Percentiles rank a stretch among this genome's conserved stretches.
Conservation (phyloP, 2,797 vertebrate genomes). For the Fratercula arctica region DNA sequence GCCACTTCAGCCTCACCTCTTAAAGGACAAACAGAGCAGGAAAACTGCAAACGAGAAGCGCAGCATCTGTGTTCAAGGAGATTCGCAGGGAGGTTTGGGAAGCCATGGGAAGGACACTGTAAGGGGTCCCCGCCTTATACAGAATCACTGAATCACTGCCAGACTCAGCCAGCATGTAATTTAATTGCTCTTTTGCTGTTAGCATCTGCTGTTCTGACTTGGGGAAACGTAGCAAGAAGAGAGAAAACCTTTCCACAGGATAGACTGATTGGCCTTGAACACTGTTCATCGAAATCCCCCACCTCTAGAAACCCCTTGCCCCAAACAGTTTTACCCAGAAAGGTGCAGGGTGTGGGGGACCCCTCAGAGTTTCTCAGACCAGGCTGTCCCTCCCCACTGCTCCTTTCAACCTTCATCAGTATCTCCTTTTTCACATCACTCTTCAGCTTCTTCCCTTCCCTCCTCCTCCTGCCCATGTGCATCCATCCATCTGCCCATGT, state of each 20-base stretch:
- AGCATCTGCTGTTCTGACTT: background rate
- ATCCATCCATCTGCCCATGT: background rate
- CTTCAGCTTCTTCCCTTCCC: background rate
- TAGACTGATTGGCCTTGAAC: background rate
- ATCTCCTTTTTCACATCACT: background rate
- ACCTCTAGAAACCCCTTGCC: background rate
- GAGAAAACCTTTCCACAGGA: background rate
- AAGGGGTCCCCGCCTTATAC: background rate
- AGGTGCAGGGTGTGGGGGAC: background rate
- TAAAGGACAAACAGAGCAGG: background rate
- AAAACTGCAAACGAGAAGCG: background rate
- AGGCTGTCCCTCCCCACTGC: background rate
- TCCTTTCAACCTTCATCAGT: background rate
- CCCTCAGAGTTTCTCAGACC: background rate
- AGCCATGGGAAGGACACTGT: background rate
- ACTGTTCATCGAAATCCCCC: background rate
- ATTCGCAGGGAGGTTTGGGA: background rate
- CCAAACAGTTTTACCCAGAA: background rate
- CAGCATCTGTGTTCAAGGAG: background rate
- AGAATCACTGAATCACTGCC: background rate
- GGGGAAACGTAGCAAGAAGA: background rate
- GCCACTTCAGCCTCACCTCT: background rate
- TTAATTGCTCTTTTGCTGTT: background rate
- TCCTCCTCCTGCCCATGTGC: background rate
- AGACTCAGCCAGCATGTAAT: background rate